phyloP scores from a whole-genome alignment of 2,888 invertebrate genomes.

The Platycheirus rosarum region DNA sequence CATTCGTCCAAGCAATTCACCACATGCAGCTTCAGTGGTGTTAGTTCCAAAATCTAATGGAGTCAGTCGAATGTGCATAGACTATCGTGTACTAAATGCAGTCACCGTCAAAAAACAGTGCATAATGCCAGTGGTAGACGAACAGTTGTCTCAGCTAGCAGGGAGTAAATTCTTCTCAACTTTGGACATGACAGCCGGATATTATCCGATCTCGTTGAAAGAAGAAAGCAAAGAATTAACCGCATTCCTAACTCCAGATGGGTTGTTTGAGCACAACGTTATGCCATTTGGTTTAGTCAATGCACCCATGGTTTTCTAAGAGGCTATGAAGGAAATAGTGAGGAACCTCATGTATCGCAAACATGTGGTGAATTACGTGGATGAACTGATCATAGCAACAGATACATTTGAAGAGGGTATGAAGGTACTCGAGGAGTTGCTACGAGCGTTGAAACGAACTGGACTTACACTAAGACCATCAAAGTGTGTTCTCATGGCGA shows the following conservation, averaged over 20 bases:
- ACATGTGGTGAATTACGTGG: not conserved
- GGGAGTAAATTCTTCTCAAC: not conserved
- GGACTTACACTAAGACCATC: slow-evolving; percentile 14
- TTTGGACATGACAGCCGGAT: not conserved
- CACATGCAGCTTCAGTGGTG: slow-evolving; percentile 60
- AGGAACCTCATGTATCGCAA: not conserved
- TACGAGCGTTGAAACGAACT: too few species aligned
- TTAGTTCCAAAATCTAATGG: slow-evolving; percentile 57
- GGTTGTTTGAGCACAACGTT: slow-evolving; percentile 74
- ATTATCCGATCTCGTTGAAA: not conserved
- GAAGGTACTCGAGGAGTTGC: too few species aligned
- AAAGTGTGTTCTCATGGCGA: slow-evolving; percentile 54
- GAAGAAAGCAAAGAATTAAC: not conserved
- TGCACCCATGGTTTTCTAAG: slow-evolving; percentile 78
- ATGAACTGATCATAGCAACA: not conserved
- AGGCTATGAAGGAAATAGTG: slow-evolving; percentile 72
- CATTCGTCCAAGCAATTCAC: slow-evolving; percentile 44
- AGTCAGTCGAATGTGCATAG: slow-evolving; percentile 45
- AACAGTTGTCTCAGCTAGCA: not conserved
- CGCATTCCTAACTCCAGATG: not conserved
- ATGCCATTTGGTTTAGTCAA: slow-evolving; percentile 79
- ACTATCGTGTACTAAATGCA: slow-evolving; percentile 42
- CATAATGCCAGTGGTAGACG: slow-evolving; percentile 14
- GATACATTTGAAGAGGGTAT: not conserved
- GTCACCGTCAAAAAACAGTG: slow-evolving; percentile 18